Evolutionary conservation across 2,888 invertebrate species (phyloP), one percentile per base, ranked within the genome.

Genomic region (Ptychoptera albimana): DNA sequence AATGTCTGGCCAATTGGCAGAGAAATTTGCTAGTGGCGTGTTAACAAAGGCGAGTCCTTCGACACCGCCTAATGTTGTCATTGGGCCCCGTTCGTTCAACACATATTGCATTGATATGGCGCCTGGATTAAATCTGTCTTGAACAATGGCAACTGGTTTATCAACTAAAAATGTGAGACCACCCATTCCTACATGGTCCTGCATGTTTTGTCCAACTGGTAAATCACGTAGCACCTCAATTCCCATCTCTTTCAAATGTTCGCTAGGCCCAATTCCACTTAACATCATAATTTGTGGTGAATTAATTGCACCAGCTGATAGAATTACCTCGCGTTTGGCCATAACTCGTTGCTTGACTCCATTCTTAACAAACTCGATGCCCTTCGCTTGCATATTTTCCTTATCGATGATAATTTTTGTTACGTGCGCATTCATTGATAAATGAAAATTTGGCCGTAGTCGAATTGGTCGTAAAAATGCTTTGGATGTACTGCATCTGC

Each of bases 211-310:
- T 0, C 87, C 87, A 0, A 81, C 85, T 1, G 74, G 74, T 37
- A 86, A 67, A 62, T 91, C 80, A 56, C 77, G 77, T 1, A 89
- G 54, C 0, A 86, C 76, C 8, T 74, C 75, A 39, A 91, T 82
- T 4, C 81, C 80, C 1, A 81, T 68, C 39, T 77, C 69, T 48
- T 67, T 64, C 10, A 88, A 66, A 53, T 88, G 85, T 11, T 76
- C 66, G 44, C 70, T 68, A 0, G 86, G 84, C 0, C 84, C 84
- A 43, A 88, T 71, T 0, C 93, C 93, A 0, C 91, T 91, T 1
- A 94, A 64, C 88, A 93, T 88, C 48, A 96, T 66, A 43, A 96
- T 66, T 58, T 94, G 93, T 0, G 94, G 89, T 10, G 83, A 82
- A 58, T 93, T 93, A 29, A 96, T 85, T 1, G 93, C 78, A 0